Percentiles rank a stretch among this genome's conserved stretches.
phyloP scores from a whole-genome alignment of 2,888 invertebrate species.

The Theretra japonica region DNA sequence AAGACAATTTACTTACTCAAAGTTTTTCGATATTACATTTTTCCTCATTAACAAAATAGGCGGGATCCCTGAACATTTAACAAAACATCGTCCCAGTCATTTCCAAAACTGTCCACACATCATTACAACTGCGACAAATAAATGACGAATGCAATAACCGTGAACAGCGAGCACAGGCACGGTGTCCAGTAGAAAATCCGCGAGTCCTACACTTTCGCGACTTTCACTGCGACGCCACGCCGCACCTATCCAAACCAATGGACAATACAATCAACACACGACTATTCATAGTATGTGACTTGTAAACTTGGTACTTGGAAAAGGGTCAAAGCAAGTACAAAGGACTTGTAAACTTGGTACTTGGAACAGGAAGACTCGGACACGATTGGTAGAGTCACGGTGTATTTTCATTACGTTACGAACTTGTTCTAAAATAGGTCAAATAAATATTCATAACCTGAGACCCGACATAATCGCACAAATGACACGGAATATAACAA shows the following conservation, averaged over 20 bases:
- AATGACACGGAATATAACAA: no score
- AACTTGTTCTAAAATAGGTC: background rate
- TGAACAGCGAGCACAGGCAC: slow-evolving; percentile 41
- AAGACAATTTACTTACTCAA: no score
- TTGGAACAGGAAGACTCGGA: no score
- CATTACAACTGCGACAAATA: slow-evolving; percentile 2
- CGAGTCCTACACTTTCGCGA: slow-evolving; percentile 70
- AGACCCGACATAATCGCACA: no score
- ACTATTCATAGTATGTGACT: background rate
- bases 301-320: background rate
- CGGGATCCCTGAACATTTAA: no score
- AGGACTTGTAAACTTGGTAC: no score
- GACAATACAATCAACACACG: slow-evolving; percentile 32
- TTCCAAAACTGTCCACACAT: background rate
- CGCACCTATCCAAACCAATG: slow-evolving; percentile 43
- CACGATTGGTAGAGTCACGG: background rate
- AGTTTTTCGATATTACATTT: no score
- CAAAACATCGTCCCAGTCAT: background rate
- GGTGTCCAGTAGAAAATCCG: slow-evolving; percentile 56
- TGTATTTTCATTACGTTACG: background rate
- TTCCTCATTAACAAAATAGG: no score
- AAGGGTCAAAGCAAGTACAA: no score
- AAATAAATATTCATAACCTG: no score
- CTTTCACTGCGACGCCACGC: slow-evolving; percentile 63
- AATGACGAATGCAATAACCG: slow-evolving; percentile 34